These are phyloP conservation scores for Tautogolabrus adspersus DNA, from an alignment of 2,113 vertebrate genomes.

Conservation along the genomic window DNA sequence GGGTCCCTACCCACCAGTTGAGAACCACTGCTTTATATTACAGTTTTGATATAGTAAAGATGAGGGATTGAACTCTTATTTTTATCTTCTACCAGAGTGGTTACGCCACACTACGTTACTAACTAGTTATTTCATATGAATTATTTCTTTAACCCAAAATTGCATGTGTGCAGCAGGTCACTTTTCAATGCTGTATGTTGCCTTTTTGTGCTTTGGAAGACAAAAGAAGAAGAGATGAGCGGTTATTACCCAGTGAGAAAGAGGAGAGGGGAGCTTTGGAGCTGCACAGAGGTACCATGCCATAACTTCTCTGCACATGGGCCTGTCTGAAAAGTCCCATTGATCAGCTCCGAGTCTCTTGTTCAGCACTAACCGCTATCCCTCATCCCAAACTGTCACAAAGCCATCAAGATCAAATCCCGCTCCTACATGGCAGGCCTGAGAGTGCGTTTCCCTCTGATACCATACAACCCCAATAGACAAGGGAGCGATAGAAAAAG, in stretches of 20 bases:
- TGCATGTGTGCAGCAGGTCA: slow-evolving; percentile 8
- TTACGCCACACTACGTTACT: too few relatives aligned
- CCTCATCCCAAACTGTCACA: slow-evolving; percentile 80
- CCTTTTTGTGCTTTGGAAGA: slow-evolving; percentile 17
- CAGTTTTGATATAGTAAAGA: too few relatives aligned
- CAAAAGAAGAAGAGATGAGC: slow-evolving; percentile 41
- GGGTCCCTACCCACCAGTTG: too few relatives aligned
- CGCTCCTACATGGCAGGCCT: slow-evolving; percentile 68
- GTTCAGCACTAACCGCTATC: slow-evolving; percentile 78
- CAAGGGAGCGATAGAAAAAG: slow-evolving; percentile 71
- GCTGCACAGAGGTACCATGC: slow-evolving; percentile 58
- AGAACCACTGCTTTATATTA: too few relatives aligned
- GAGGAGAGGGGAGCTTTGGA: slow-evolving; percentile 48
- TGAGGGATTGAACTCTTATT: too few relatives aligned
- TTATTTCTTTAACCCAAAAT: not conserved
- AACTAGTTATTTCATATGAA: not conserved
- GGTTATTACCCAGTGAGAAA: slow-evolving; percentile 61
- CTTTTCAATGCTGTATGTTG: slow-evolving; percentile 1
- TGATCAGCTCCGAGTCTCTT: slow-evolving; percentile 74
- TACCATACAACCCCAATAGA: slow-evolving; percentile 73
- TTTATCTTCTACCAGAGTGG: too few relatives aligned
- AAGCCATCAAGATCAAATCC: slow-evolving; percentile 80
- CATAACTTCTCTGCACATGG: slow-evolving; percentile 72
- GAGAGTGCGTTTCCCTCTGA: slow-evolving; percentile 75
- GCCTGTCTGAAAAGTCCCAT: slow-evolving; percentile 72